Evolutionary conservation across 1,140 invertebrate species (phyloP).

Genomic region (Camponotus floridanus): DNA sequence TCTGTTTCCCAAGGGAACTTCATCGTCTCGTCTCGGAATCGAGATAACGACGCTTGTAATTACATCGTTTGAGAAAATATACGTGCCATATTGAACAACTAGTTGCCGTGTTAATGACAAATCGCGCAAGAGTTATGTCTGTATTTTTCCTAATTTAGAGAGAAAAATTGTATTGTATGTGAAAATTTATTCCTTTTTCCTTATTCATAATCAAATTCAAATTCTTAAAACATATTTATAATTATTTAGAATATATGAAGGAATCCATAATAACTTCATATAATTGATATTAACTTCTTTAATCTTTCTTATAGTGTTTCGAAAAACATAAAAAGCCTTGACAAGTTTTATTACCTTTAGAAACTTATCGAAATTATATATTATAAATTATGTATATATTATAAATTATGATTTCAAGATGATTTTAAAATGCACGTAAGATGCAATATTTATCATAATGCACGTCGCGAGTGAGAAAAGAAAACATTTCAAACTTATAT

Average conservation of each 20-base stretch:
- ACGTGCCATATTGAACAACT: not conserved
- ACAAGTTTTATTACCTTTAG: too few species aligned
- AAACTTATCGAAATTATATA: too few species aligned
- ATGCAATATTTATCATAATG: not conserved
- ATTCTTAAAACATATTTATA: not conserved
- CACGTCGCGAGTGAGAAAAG: not conserved
- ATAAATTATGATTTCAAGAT: not conserved
- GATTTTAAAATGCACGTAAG: too few species aligned
- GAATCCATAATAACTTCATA: too few species aligned
- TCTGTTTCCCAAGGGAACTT: slow-evolving; percentile 28
- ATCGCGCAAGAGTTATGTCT: not conserved
- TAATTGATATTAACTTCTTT: too few species aligned
- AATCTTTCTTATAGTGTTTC: too few species aligned
- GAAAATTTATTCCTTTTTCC: not conserved
- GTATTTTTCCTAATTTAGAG: not conserved
- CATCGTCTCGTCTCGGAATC: slow-evolving; percentile 4
- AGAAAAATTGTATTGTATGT: not conserved
- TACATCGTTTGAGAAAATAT: slow-evolving; percentile 31
- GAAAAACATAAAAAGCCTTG: too few species aligned
- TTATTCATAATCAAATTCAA: slow-evolving; percentile 10
- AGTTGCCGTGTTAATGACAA: not conserved
- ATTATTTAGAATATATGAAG: too few species aligned
- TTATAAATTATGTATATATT: too few species aligned
- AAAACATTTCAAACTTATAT: not conserved
- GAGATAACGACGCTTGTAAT: slow-evolving; percentile 53